Conservation (phyloP, 1,140 invertebrate species). For the Diprion similis region DNA sequence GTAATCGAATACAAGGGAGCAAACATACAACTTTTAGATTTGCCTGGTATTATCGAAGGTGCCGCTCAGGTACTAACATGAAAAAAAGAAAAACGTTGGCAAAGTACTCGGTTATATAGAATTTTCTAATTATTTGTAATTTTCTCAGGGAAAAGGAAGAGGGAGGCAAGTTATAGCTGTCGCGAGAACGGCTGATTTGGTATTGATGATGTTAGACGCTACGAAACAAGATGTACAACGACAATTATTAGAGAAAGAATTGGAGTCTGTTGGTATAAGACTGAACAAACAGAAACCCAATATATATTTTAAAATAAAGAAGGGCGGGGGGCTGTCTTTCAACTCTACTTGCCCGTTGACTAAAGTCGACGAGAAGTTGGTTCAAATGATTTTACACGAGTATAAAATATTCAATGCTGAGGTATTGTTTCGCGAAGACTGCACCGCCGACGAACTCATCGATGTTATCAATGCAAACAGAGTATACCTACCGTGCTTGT, state of each 20-base stretch:
- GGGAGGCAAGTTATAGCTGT: slow-evolving; percentile 90
- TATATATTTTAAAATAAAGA: slow-evolving; percentile 99
- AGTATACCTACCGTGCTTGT: slow-evolving; percentile 96
- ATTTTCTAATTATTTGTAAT: slow-evolving; percentile 20
- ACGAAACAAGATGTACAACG: slow-evolving; percentile 96
- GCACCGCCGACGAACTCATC: slow-evolving; percentile 94
- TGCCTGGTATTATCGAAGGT: slow-evolving; percentile 97
- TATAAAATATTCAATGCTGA: slow-evolving; percentile 99
- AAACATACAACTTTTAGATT: slow-evolving; percentile 97
- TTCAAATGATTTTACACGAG: slow-evolving; percentile 97
- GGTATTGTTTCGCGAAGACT: slow-evolving; percentile 96
- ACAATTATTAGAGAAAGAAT: slow-evolving; percentile 88
- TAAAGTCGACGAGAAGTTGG: slow-evolving; percentile 95
- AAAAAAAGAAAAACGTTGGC: neutral
- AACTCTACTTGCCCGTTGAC: slow-evolving; percentile 95
- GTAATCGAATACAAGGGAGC: slow-evolving; percentile 98
- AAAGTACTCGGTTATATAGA: neutral
- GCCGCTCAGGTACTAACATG: slow-evolving; percentile 74
- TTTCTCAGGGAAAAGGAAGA: slow-evolving; percentile 54
- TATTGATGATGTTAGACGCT: slow-evolving; percentile 99
- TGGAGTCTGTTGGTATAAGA: slow-evolving; percentile 96
- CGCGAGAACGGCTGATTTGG: slow-evolving; percentile 93
- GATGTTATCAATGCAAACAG: slow-evolving; percentile 98
- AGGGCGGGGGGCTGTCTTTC: slow-evolving; percentile 98
- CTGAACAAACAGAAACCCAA: slow-evolving; percentile 95